Conservation (phyloP, 2,113 vertebrate species). For the Salminus brasiliensis region DNA sequence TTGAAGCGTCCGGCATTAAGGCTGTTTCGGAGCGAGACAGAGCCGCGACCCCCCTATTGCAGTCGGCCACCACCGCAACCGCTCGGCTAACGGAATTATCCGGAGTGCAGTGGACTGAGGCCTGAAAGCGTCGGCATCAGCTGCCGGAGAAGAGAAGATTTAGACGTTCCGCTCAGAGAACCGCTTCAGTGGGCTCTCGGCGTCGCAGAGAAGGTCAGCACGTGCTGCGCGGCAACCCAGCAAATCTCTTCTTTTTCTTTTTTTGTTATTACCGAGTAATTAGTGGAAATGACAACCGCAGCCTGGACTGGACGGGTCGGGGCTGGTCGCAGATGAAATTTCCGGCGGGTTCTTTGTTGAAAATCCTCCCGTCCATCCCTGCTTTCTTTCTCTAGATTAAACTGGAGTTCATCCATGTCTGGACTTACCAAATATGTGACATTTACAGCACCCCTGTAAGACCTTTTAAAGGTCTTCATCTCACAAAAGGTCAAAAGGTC, state of each 20-base stretch:
- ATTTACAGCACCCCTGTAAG: slow-evolving; percentile 1
- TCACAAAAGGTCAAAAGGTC: neutral
- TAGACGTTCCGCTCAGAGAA: neutral
- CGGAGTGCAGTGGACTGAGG: neutral
- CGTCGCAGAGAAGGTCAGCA: neutral
- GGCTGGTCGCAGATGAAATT: slow-evolving; percentile 27
- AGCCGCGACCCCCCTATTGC: neutral
- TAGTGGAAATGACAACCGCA: neutral
- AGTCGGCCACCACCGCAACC: neutral
- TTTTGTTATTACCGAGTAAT: slow-evolving; percentile 19
- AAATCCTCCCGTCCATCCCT: no score
- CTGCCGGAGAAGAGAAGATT: slow-evolving; percentile 18
- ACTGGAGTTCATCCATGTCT: slow-evolving; percentile 12
- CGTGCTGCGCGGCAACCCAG: neutral
- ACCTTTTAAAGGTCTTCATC: slow-evolving; percentile 14
- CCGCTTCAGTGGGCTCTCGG: slow-evolving; percentile 8
- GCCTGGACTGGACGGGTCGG: neutral
- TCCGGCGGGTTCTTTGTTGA: slow-evolving; percentile 19
- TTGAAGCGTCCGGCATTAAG: slow-evolving; percentile 29
- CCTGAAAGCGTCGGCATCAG: slow-evolving; percentile 1
- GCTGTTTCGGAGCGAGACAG: slow-evolving; percentile 13
- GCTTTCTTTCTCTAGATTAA: no score
- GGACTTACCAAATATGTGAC: neutral
- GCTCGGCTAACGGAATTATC: slow-evolving; percentile 22
- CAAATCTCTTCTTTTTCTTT: slow-evolving; percentile 6